A percentile compares a stretch with the other conserved stretches of the same genome.
Conservation (phyloP, 2,113 vertebrate species). For the Pyrgilauda ruficollis region DNA sequence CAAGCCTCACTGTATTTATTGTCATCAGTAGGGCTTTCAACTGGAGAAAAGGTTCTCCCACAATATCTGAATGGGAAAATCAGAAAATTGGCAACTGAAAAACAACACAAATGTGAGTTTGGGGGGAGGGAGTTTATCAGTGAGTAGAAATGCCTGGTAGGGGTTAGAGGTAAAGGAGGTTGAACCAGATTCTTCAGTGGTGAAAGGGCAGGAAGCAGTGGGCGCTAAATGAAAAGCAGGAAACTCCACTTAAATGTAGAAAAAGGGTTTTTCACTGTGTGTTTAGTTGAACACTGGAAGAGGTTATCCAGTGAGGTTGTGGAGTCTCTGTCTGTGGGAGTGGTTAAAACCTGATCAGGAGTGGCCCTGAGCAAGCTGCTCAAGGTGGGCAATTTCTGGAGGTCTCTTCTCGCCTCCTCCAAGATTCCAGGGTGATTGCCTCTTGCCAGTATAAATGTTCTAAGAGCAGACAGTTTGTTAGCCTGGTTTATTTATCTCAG, state of each 20-base stretch:
- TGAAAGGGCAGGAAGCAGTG: neutral
- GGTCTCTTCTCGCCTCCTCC: neutral
- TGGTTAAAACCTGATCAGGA: neutral
- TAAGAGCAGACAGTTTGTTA: neutral
- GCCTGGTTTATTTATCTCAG: neutral
- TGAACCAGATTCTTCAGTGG: neutral
- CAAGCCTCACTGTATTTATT: neutral
- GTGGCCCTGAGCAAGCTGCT: neutral
- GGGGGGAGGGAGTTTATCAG: neutral
- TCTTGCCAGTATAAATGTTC: neutral
- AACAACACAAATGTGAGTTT: neutral
- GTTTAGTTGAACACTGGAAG: neutral
- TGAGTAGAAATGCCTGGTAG: neutral
- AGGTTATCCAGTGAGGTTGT: neutral
- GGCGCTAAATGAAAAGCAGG: neutral
- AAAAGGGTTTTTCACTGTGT: neutral
- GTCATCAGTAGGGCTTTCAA: neutral
- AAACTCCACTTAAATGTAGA: neutral
- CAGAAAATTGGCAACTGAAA: neutral
- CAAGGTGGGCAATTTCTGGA: neutral
- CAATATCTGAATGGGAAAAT: neutral
- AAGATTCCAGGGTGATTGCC: neutral
- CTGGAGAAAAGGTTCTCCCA: neutral
- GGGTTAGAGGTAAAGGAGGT: neutral
- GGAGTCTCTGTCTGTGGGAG: neutral